phyloP scores from a whole-genome alignment of 2,888 invertebrate species.

The Oithona nana region DNA sequence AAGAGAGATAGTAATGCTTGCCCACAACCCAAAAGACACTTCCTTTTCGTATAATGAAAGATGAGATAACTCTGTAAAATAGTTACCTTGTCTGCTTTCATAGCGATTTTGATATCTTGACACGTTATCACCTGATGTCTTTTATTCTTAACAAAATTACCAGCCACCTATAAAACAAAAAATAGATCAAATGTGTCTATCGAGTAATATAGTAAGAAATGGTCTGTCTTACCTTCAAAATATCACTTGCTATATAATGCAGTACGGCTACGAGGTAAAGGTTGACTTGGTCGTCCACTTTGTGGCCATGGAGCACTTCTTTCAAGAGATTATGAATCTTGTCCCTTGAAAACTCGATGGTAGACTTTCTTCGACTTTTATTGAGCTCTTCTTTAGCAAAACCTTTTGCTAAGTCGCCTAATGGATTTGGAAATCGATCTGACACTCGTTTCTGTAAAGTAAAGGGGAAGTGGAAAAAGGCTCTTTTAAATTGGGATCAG shows the following conservation, averaged over 20 bases:
- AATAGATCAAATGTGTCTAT: neutral
- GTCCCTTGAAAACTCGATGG: slow-evolving; percentile 58
- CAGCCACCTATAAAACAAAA: slow-evolving; percentile 50
- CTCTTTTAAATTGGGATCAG: too few species aligned
- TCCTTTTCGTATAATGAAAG: neutral
- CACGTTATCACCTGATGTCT: slow-evolving; percentile 69
- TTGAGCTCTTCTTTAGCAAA: slow-evolving; percentile 71
- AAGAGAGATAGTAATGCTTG: neutral
- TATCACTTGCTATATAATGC: slow-evolving; percentile 87
- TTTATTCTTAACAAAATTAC: slow-evolving; percentile 92
- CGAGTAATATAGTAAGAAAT: too few species aligned
- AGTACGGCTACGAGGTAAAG: slow-evolving; percentile 77
- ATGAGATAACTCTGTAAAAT: too few species aligned
- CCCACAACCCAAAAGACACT: neutral
- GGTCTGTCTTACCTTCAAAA: slow-evolving; percentile 64
- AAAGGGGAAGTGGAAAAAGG: neutral
- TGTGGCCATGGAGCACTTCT: slow-evolving; percentile 29
- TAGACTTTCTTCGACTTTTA: slow-evolving; percentile 52
- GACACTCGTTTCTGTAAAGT: slow-evolving; percentile 44
- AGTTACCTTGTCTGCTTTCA: slow-evolving; percentile 89
- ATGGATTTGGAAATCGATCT: slow-evolving; percentile 80
- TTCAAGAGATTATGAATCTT: slow-evolving; percentile 62
- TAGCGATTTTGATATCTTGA: slow-evolving; percentile 87
- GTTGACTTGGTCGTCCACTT: slow-evolving; percentile 46
- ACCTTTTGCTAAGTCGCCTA: slow-evolving; percentile 76